Conservation (phyloP, 2,797 vertebrate species). For the Triplophysa yarkandensis region DNA sequence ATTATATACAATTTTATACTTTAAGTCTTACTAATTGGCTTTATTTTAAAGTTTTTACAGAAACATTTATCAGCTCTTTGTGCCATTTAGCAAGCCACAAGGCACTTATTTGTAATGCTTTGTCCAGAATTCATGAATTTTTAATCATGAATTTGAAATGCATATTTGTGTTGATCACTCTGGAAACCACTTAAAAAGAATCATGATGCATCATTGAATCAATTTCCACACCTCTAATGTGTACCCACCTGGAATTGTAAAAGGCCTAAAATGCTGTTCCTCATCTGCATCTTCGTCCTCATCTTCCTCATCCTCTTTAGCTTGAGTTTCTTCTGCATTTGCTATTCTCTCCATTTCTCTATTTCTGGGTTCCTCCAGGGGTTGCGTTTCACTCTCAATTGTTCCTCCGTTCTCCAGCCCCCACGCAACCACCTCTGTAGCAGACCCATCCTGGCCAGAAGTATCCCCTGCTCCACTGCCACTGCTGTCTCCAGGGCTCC, state of each 20-base stretch:
- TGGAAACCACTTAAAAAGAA: neutral
- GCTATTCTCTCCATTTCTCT: slow-evolving; percentile 44
- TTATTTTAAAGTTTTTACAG: neutral
- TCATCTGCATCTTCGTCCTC: slow-evolving; percentile 71
- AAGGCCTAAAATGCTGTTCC: slow-evolving; percentile 69
- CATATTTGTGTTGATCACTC: neutral
- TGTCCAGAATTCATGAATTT: neutral
- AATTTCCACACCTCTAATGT: neutral
- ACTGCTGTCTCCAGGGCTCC: slow-evolving; percentile 66
- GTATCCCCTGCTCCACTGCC: slow-evolving; percentile 61
- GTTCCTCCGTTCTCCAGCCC: slow-evolving; percentile 68
- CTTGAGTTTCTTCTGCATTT: slow-evolving; percentile 49
- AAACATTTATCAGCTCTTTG: neutral
- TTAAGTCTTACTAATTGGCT: too few relatives aligned
- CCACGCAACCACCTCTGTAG: slow-evolving; percentile 58
- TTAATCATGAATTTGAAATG: neutral
- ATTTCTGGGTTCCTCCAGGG: slow-evolving; percentile 61
- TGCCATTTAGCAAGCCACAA: neutral
- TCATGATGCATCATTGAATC: neutral
- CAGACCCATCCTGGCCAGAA: slow-evolving; percentile 46
- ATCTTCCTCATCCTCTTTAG: slow-evolving; percentile 68
- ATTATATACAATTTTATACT: too few relatives aligned
- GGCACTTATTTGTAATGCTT: neutral
- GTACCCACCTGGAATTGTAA: slow-evolving; percentile 71
- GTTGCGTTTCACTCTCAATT: slow-evolving; percentile 65